Evolutionary conservation across 2,888 invertebrate genomes (phyloP), one percentile per base, ranked within the genome.

Genomic region (Lucinisca nassula): DNA sequence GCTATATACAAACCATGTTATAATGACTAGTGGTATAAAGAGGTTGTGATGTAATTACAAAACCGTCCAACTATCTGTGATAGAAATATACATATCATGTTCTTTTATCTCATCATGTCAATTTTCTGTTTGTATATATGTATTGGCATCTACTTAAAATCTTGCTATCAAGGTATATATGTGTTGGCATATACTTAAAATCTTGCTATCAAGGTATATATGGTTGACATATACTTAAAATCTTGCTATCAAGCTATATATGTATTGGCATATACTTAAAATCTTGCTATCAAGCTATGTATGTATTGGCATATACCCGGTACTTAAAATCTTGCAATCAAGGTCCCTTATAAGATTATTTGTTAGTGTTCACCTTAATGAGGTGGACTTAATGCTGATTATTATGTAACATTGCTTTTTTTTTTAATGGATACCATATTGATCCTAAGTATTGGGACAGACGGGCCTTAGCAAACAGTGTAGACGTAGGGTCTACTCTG

Each of bases 31-130:
- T n/a, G n/a, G n/a, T n/a, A n/a, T n/a, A n/a, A n/a, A n/a, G n/a
- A n/a, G n/a, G n/a, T 67, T 35, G 21, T 10, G 67, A 67, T 35
- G 67, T 67, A 35, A 35, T 67, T 67, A 67, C 35, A 67, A 67
- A 67, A 67, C 67, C 67, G 67, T 67, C 67, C 67, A 30, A 32
- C 17, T 32, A 35, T 35, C 67, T 67, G 67, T 67, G 67, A 67
- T 67, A 67, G 17, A 35, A 30, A 10, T 21, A 67, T 35, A 67
- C 67, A 67, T 67, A 67, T 67, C 67, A 67, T 67, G 35, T 35
- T n/a, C 3, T 35, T 35, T 67, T n/a, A n/a, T n/a, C n/a, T n/a
- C n/a, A n/a, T n/a, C n/a, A n/a, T n/a, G n/a, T 67, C 8, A 35
- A 4, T 67, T 21, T 35, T 8, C 12, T n/a, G 67, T 35, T 3